These are phyloP conservation scores for Theonella swinhoei DNA, from an alignment of 37 sponge, comb jelly and placozoan genomes.

Conservation along the genomic window DNA sequence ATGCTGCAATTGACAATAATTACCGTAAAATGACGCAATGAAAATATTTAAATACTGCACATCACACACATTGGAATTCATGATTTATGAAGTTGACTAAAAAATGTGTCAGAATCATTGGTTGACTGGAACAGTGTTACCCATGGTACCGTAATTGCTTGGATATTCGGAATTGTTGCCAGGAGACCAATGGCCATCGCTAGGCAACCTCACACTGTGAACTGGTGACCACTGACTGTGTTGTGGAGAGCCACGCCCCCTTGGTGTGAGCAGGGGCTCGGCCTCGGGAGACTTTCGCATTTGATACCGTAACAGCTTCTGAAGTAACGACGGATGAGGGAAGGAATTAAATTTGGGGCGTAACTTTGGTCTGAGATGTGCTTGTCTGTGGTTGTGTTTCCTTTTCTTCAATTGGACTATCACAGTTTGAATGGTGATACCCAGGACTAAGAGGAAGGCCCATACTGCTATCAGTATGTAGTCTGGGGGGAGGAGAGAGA, in stretches of 20 bases:
- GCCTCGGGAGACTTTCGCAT: background rate
- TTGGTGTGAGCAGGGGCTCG: background rate
- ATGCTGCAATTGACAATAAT: too few species aligned
- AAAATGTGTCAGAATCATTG: too few species aligned
- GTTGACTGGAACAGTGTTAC: too few species aligned
- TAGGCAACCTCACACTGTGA: too few species aligned
- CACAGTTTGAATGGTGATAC: conserved; percentile 1
- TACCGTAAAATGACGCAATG: too few species aligned
- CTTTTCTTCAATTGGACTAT: background rate
- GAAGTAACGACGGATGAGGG: background rate
- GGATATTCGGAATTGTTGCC: background rate
- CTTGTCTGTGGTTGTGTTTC: background rate
- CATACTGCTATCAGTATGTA: background rate
- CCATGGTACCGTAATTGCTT: background rate
- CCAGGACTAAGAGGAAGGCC: conserved; percentile 5
- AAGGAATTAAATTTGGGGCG: background rate
- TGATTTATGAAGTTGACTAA: too few species aligned
- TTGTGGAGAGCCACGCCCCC: background rate
- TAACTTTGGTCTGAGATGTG: background rate
- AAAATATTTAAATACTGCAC: too few species aligned
- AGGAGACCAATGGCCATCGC: background rate
- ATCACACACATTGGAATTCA: too few species aligned
- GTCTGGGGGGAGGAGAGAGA: background rate
- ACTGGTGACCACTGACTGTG: background rate
- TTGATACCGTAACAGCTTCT: background rate